Conservation (phyloP, 2,888 invertebrate genomes). For the Rhogogaster chlorosoma region DNA sequence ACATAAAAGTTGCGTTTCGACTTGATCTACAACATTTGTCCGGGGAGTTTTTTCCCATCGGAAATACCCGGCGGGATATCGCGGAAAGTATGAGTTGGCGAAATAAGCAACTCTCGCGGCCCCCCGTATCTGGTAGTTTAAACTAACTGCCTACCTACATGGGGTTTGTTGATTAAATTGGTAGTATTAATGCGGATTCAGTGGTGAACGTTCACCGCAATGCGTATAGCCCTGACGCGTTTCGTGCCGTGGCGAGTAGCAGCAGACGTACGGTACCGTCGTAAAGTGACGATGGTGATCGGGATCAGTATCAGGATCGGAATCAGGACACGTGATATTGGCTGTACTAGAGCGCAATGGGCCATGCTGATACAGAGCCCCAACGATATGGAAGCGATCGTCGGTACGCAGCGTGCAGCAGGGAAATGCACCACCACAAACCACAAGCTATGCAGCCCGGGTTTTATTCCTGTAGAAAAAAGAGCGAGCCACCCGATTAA, state of each 20-base stretch:
- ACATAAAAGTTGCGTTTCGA: neutral
- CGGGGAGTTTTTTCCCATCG: neutral
- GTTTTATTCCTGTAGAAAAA: neutral
- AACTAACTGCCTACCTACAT: neutral
- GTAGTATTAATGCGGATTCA: constrained; percentile 27
- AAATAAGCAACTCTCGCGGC: neutral
- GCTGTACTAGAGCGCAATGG: constrained; percentile 77
- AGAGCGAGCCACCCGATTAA: neutral
- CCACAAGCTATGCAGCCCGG: neutral
- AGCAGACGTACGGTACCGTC: constrained; percentile 68
- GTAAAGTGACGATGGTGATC: constrained; percentile 76
- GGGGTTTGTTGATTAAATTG: constrained; percentile 13
- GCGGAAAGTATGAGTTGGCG: neutral
- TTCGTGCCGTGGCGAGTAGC: constrained; percentile 2
- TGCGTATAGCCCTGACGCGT: constrained; percentile 16
- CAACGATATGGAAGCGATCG: constrained; percentile 53
- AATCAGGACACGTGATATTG: constrained; percentile 76
- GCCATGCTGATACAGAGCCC: constrained; percentile 74
- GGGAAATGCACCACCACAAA: constrained; percentile 5
- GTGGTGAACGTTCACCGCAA: constrained; percentile 27
- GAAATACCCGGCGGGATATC: neutral
- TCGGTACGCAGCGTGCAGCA: neutral
- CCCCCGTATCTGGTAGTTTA: neutral
- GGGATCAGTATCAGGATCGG: constrained; percentile 44
- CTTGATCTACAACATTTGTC: neutral